Conservation (phyloP, 2,113 vertebrate genomes). For the Morone saxatilis region DNA sequence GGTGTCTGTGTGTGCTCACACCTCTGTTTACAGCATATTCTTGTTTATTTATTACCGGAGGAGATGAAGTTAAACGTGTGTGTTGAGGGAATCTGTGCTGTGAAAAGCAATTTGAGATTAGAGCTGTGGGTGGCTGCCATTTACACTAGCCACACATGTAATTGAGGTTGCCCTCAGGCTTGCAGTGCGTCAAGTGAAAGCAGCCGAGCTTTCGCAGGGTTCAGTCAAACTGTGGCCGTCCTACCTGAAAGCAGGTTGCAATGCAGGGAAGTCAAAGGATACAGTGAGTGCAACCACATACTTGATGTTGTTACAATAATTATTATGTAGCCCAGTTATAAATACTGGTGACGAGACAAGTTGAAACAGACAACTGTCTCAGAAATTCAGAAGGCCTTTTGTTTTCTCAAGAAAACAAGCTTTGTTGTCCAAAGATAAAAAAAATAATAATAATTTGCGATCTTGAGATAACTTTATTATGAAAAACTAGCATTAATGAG, state of each 20-base stretch:
- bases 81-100: constrained; percentile 40
- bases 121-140: constrained; percentile 74
- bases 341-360: too few relatives aligned
- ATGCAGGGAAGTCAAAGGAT: background rate
- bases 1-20: background rate
- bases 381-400: too few relatives aligned
- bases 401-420: too few relatives aligned
- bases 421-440: too few relatives aligned
- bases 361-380: too few relatives aligned
- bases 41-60: constrained; percentile 3
- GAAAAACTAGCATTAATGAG: too few relatives aligned
- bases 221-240: constrained; percentile 10
- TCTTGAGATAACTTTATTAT: too few relatives aligned
- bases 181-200: constrained; percentile 23
- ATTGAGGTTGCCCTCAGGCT: constrained; percentile 76
- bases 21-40: background rate
- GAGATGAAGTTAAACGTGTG: constrained; percentile 10
- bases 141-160: constrained; percentile 82
- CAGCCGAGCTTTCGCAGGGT: constrained; percentile 3
- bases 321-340: too few relatives aligned
- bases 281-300: too few relatives aligned
- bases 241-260: background rate
- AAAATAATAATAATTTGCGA: too few relatives aligned
- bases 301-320: too few relatives aligned
- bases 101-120: constrained; percentile 86